Conservation (phyloP, 2,888 invertebrate genomes). For the Baccha elongata region DNA sequence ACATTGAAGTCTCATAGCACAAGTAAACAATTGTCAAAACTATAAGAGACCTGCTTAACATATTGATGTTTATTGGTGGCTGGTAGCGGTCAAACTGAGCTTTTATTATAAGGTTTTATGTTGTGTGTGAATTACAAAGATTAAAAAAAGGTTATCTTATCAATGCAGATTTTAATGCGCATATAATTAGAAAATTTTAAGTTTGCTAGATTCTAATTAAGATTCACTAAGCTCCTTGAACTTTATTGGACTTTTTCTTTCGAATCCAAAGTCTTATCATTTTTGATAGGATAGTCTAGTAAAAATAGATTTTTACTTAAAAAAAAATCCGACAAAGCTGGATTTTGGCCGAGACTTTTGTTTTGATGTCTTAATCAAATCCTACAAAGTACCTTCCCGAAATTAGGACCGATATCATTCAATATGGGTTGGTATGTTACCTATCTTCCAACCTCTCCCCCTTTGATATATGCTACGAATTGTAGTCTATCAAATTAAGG, state of each 20-base stretch:
- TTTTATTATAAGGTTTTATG: background rate
- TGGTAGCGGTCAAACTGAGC: background rate
- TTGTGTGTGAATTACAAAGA: background rate
- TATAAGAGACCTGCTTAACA: background rate
- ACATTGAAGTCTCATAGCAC: background rate
- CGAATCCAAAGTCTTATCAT: too few relatives aligned
- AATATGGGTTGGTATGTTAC: too few relatives aligned
- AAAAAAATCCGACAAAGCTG: too few relatives aligned
- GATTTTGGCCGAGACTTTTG: too few relatives aligned
- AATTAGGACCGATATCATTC: too few relatives aligned
- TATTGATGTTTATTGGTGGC: background rate
- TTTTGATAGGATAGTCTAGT: too few relatives aligned
- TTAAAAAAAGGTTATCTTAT: constrained; percentile 8
- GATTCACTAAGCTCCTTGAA: background rate
- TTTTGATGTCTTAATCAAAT: too few relatives aligned
- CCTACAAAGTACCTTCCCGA: too few relatives aligned
- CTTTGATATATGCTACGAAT: too few relatives aligned
- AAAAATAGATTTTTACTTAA: too few relatives aligned
- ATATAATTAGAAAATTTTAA: background rate
- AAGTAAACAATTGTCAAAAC: background rate
- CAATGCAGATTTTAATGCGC: background rate
- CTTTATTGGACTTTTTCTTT: background rate
- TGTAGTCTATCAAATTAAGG: too few relatives aligned
- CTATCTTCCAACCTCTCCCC: too few relatives aligned
- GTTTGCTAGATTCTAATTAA: constrained; percentile 4